Conservation (phyloP, 2,888 invertebrate species). For the Cepaea hortensis region DNA sequence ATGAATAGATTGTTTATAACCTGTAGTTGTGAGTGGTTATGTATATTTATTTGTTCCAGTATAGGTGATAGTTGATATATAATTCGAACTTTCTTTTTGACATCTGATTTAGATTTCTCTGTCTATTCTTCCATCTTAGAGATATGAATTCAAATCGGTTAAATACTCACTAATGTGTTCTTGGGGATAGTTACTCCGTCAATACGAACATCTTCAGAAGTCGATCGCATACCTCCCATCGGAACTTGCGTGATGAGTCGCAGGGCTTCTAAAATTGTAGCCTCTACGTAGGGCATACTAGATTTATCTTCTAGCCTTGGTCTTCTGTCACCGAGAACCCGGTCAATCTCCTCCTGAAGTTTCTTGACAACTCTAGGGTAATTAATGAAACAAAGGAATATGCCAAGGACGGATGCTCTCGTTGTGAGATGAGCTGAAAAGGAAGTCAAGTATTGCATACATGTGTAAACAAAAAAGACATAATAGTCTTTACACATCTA, state of each 20-base stretch:
- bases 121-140: too few relatives aligned
- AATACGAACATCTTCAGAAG: not conserved
- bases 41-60: too few relatives aligned
- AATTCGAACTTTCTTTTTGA: too few relatives aligned
- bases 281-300: slow-evolving; percentile 49
- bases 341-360: slow-evolving; percentile 57
- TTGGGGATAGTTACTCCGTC: not conserved
- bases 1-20: too few relatives aligned
- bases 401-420: slow-evolving; percentile 52
- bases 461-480: too few relatives aligned
- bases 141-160: not conserved
- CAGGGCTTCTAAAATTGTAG: slow-evolving; percentile 46
- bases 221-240: not conserved
- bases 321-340: slow-evolving; percentile 47
- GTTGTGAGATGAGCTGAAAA: slow-evolving; percentile 46
- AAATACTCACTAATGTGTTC: not conserved
- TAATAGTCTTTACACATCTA: too few relatives aligned
- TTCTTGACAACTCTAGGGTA: slow-evolving; percentile 54
- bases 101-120: too few relatives aligned
- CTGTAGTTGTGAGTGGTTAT: too few relatives aligned
- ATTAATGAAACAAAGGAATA: slow-evolving; percentile 55
- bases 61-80: too few relatives aligned
- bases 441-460: not conserved
- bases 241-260: not conserved
- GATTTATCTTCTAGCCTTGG: slow-evolving; percentile 25